Evolutionary conservation across 1,140 invertebrate genomes (phyloP), one percentile per base, ranked within the genome.

Genomic region (Formica selysi): DNA sequence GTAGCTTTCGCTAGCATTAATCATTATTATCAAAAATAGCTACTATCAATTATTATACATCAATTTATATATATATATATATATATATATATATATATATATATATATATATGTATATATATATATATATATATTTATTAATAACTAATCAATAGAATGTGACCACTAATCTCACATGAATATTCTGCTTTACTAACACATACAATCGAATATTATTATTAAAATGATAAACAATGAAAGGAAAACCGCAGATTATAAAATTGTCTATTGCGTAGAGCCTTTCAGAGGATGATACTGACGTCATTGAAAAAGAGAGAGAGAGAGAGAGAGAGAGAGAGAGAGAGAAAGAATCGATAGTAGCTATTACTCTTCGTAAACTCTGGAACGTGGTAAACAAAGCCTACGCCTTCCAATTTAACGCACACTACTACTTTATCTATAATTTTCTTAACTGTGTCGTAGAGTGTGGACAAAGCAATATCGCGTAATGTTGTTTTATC

Each of bases 361-460:
- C 76, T 57, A 86, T 80, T 74, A 73, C 44, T 57, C 36, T 44
- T 81, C 44, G 51, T 73, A 86, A 79, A 73, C 32, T 57, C 16
- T 29, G 44, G 48, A 68, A 41, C 59, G 36, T 54, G 61, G 70
- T 64, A 70, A 86, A 86, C 61, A 80, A 62, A 68, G 81, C 36
- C 74, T 76, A 57, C 62, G 61, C 74, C 87, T 85, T 89, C 74
- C 76, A 79, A 79, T 88, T 88, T 70, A 64, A 86, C 76, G 54
- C 76, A 51, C 74, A 19, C 51, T 29, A 32, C 26, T 78, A 54
- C 70, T 87, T 78, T 87, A 87, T 86, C 83, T 87, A 65, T 68
- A 88, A 86, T 86, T 88, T 88, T 80, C 84, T 79, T 78, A 85
- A 78, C 44, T 41, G 73, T 79, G 48, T 59, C 44, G 48, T 54